These are phyloP conservation scores for Pygocentrus nattereri DNA, from an alignment of 2,797 vertebrate genomes.

Conservation along the genomic window DNA sequence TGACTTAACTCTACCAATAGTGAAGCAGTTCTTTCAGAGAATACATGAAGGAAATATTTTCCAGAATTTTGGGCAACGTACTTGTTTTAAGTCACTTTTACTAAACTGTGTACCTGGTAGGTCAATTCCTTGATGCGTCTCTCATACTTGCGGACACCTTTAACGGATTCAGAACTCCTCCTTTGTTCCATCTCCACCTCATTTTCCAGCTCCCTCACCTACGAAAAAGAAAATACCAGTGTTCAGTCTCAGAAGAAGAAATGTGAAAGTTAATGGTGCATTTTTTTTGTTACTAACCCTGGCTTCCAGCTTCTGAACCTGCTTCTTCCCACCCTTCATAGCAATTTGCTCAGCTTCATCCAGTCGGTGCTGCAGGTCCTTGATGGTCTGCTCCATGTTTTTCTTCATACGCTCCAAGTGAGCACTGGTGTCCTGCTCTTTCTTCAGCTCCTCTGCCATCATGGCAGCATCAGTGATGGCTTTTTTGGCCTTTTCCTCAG, in stretches of 20 bases:
- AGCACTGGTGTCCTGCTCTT: conserved; percentile 81
- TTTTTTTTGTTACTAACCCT: conserved; percentile 67
- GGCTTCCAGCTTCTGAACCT: conserved; percentile 80
- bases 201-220: conserved; percentile 57
- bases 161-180: conserved; percentile 48
- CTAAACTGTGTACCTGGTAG: too few relatives aligned
- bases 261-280: background rate
- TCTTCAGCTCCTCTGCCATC: conserved; percentile 82
- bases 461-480: conserved; percentile 84
- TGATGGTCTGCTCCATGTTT: conserved; percentile 80
- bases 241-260: background rate
- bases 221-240: background rate
- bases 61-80: too few relatives aligned
- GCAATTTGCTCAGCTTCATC: conserved; percentile 79
- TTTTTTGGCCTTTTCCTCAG: conserved; percentile 88
- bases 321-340: conserved; percentile 80
- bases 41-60: too few relatives aligned
- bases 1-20: too few relatives aligned
- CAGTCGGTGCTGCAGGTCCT: conserved; percentile 74
- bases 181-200: conserved; percentile 67
- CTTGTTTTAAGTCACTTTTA: too few relatives aligned
- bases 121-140: conserved; percentile 89
- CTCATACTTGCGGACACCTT: conserved; percentile 83
- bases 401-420: conserved; percentile 83
- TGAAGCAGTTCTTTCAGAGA: too few relatives aligned